Evolutionary conservation across 2,888 invertebrate genomes (phyloP).

Genomic region (Oligia fasciuncula): DNA sequence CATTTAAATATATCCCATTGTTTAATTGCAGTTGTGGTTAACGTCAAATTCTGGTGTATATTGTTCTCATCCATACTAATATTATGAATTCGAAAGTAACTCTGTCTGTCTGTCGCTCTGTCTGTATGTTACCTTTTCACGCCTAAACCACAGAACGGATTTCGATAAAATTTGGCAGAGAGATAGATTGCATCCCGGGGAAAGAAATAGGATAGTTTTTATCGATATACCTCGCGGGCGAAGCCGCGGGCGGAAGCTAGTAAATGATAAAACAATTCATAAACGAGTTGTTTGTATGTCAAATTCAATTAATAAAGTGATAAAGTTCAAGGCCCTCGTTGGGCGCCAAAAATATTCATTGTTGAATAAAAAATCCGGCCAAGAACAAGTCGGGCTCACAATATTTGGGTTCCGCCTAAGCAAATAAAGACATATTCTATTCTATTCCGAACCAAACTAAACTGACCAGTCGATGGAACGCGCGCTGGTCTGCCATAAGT

Average conservation of each 20-base stretch:
- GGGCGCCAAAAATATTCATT: neutral
- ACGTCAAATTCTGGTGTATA: too few species aligned
- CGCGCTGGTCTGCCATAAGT: neutral
- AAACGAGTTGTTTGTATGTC: neutral
- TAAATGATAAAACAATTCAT: neutral
- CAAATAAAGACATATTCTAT: too few species aligned
- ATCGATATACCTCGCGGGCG: too few species aligned
- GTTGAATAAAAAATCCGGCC: neutral
- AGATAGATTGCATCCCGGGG: too few species aligned
- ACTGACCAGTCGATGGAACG: neutral
- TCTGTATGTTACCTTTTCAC: too few species aligned
- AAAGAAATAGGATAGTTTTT: too few species aligned
- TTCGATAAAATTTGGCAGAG: too few species aligned
- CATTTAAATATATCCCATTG: neutral
- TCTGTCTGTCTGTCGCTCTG: too few species aligned
- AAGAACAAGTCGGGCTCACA: neutral
- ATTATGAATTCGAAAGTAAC: too few species aligned
- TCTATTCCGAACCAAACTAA: neutral
- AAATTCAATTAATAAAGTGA: neutral
- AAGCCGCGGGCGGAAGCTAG: too few species aligned
- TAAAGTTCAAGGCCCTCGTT: slow-evolving; percentile 10
- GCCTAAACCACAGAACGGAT: too few species aligned
- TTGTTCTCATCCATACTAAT: neutral
- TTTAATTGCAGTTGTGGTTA: too few species aligned
- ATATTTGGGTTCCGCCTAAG: neutral